Conservation (phyloP, 1,140 invertebrate genomes). For the Trichonephila clavata region DNA sequence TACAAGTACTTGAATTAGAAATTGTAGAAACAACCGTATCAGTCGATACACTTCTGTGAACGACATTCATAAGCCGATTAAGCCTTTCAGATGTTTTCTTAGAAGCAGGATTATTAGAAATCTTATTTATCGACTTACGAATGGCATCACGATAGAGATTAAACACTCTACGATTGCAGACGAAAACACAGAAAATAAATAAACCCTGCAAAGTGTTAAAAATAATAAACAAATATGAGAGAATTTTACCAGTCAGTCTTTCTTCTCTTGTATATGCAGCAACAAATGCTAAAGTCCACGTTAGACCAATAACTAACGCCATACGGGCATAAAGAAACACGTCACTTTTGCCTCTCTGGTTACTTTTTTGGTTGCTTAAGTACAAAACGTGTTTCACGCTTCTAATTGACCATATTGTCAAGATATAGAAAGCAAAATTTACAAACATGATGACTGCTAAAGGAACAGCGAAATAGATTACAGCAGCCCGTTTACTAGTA, state of each 20-base stretch:
- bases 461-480: conserved; percentile 81
- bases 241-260: conserved; percentile 70
- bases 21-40: conserved; percentile 66
- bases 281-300: conserved; percentile 81
- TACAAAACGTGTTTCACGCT: conserved; percentile 76
- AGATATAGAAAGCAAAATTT: conserved; percentile 80
- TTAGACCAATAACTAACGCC: conserved; percentile 82
- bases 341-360: conserved; percentile 79
- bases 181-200: conserved; percentile 77
- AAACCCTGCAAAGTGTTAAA: conserved; percentile 78
- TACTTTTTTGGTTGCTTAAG: conserved; percentile 57
- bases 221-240: conserved; percentile 77
- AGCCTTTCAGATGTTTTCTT: not conserved
- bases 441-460: conserved; percentile 80
- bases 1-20: conserved; percentile 42
- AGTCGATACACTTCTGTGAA: conserved; percentile 52
- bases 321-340: conserved; percentile 81
- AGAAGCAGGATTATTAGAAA: not conserved
- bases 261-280: conserved; percentile 79
- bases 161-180: conserved; percentile 74
- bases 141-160: conserved; percentile 36
- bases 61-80: conserved; percentile 4
- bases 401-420: conserved; percentile 80
- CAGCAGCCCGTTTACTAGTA: conserved; percentile 79
- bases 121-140: not conserved